Evolutionary conservation across 2,888 invertebrate genomes (phyloP), one percentile per base, ranked within the genome.

Genomic region (Apeira syringaria): DNA sequence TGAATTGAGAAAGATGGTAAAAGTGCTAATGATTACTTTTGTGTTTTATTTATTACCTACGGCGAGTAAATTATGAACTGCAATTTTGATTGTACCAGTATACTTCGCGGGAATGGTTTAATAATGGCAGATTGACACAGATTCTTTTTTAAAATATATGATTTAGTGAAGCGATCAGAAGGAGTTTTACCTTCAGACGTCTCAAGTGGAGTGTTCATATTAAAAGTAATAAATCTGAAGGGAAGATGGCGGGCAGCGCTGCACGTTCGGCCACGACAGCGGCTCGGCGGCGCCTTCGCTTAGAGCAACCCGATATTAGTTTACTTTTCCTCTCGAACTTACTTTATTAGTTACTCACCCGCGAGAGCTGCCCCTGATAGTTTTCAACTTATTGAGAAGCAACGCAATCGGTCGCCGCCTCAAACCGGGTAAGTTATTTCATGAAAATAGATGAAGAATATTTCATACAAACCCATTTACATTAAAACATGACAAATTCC

Each of bases 291-390:
- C 68, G 68, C 65, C 68, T 67, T 68, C 77, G 70, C 61, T 62
- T 74, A 69, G 73, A 74, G 79, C 79, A 80, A 74, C 64, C 81
- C 82, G 89, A 88, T 90, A 90, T 90, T 90, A 90, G 90, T 90
- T 90, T 90, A 88, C 90, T 90, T 90, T 88, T 84, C 80, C 82
- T 81, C 87, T 87, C 77, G 74, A 88, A 87, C 82, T 89, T 86
- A 84, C 81, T 84, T 86, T 88, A 89, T 87, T 87, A 87, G 83
- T 83, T 87, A 86, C 75, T 81, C 69, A 78, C 60, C 77, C 76
- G 72, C 69, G 68, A 75, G 74, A 78, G 74, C 75, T 73, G 74
- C 70, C 74, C 65, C 66, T 76, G 77, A 83, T 85, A 86, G 79
- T 84, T 85, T 79, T 74, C 79, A 76, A 81, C 74, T 81, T 87